A percentile compares a stretch with the other conserved stretches of the same genome.
Evolutionary conservation across 2,113 vertebrate species (phyloP).

Genomic region (Oostethus manadensis): DNA sequence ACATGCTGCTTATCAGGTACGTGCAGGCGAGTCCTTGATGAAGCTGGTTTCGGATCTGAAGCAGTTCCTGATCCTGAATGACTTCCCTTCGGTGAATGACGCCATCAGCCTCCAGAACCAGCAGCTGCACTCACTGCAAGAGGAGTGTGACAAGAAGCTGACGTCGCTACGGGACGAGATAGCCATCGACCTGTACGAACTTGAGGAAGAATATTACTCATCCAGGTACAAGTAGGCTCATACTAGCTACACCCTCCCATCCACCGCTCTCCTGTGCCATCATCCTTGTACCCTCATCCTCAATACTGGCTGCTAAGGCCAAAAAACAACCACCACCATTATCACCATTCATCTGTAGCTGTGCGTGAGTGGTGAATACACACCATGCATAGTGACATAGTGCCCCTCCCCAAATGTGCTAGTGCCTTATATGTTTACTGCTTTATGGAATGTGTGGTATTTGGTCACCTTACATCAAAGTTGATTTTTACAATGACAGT

Average conservation of each 20-base stretch:
- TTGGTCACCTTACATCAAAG: background rate
- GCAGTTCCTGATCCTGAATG: slow-evolving; percentile 96
- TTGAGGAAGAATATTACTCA: slow-evolving; percentile 99
- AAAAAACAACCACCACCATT: background rate
- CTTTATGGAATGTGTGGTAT: background rate
- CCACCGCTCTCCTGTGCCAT: slow-evolving; percentile 38
- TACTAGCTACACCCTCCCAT: slow-evolving; percentile 22
- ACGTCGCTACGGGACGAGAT: slow-evolving; percentile 89
- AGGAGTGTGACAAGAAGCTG: slow-evolving; percentile 96
- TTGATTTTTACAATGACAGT: background rate
- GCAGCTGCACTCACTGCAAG: slow-evolving; percentile 86
- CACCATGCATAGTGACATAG: background rate
- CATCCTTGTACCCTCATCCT: slow-evolving; percentile 29
- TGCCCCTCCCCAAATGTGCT: background rate
- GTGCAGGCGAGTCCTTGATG: slow-evolving; percentile 96
- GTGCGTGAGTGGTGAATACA: background rate
- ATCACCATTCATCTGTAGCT: background rate
- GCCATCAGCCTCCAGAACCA: slow-evolving; percentile 92
- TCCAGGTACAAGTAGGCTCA: slow-evolving; percentile 97
- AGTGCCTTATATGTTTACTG: background rate
- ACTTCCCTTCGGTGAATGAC: slow-evolving; percentile 95
- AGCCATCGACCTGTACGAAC: slow-evolving; percentile 96
- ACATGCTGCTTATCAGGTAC: slow-evolving; percentile 72
- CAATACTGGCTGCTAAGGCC: slow-evolving; percentile 32
- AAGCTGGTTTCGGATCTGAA: slow-evolving; percentile 96